Evolutionary conservation across 2,888 invertebrate genomes (phyloP).

Genomic region (Peribatodes rhomboidaria): DNA sequence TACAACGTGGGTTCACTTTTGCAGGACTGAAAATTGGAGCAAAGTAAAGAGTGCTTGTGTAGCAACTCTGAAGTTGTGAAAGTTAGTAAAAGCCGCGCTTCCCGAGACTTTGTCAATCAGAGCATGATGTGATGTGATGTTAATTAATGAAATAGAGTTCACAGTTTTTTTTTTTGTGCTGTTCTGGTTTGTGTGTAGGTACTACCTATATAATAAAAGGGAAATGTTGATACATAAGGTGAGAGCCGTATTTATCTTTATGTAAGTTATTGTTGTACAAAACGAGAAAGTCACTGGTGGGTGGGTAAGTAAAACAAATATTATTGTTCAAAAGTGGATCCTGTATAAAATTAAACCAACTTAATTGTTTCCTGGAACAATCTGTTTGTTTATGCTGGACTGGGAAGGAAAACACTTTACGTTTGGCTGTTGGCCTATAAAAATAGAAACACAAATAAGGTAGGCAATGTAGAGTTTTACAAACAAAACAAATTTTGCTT

Average conservation of each 20-base stretch:
- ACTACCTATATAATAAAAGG: too few species aligned
- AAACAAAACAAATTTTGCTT: too few species aligned
- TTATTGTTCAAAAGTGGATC: slow-evolving; percentile 11
- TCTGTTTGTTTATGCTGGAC: slow-evolving; percentile 45
- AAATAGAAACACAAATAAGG: slow-evolving; percentile 43
- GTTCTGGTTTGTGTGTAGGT: not conserved
- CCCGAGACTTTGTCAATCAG: slow-evolving; percentile 37
- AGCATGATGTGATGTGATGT: slow-evolving; percentile 39
- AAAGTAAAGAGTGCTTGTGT: slow-evolving; percentile 24
- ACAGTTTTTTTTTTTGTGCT: not conserved
- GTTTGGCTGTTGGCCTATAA: slow-evolving; percentile 36
- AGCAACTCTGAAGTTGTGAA: slow-evolving; percentile 19
- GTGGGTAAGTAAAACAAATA: not conserved
- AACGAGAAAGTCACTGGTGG: not conserved
- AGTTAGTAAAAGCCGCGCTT: slow-evolving; percentile 24
- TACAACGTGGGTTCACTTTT: slow-evolving; percentile 7
- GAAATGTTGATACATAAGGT: too few species aligned
- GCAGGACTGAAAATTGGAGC: slow-evolving; percentile 21
- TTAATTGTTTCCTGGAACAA: slow-evolving; percentile 24
- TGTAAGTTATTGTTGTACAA: not conserved
- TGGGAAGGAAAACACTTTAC: slow-evolving; percentile 38
- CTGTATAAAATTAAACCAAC: not conserved
- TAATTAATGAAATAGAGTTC: slow-evolving; percentile 29
- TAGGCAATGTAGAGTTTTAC: not conserved
- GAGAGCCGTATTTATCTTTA: too few species aligned